Evolutionary conservation across 2,797 vertebrate genomes (phyloP).

Genomic region (Mormyrus hasselquistii): DNA sequence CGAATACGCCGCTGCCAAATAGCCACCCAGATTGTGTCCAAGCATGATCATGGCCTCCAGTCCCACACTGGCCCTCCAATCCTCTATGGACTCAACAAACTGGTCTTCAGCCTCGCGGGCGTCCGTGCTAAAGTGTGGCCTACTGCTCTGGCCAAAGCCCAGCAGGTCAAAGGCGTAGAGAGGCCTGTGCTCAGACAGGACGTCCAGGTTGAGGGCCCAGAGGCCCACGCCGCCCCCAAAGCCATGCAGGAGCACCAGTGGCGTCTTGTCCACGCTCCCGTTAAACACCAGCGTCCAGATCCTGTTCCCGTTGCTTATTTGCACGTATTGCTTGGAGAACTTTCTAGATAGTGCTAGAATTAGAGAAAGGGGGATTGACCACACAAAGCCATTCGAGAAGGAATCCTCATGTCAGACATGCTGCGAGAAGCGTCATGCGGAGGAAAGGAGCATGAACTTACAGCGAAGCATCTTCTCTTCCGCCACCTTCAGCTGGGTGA

Average conservation of each 20-base stretch:
- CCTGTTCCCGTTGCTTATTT: slow-evolving; percentile 67
- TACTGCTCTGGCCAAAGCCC: slow-evolving; percentile 91
- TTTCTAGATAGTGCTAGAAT: slow-evolving; percentile 66
- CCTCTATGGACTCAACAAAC: slow-evolving; percentile 88
- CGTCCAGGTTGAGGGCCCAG: slow-evolving; percentile 86
- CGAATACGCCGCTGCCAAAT: slow-evolving; percentile 79
- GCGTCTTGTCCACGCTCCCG: slow-evolving; percentile 64
- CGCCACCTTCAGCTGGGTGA: slow-evolving; percentile 72
- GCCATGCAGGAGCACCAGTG: slow-evolving; percentile 84
- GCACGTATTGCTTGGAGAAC: slow-evolving; percentile 70
- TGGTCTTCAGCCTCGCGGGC: slow-evolving; percentile 77
- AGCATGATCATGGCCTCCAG: slow-evolving; percentile 83
- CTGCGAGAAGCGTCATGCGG: background rate
- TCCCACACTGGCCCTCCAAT: slow-evolving; percentile 77
- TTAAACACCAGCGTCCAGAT: slow-evolving; percentile 82
- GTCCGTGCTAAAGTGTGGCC: slow-evolving; percentile 73
- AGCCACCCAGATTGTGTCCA: slow-evolving; percentile 92
- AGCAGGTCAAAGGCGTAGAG: slow-evolving; percentile 83
- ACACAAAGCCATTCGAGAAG: background rate
- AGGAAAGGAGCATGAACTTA: slow-evolving; percentile 52
- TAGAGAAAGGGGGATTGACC: slow-evolving; percentile 22
- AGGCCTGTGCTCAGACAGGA: slow-evolving; percentile 69
- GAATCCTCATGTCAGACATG: background rate
- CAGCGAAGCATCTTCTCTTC: slow-evolving; percentile 86
- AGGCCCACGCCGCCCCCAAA: slow-evolving; percentile 88